Base-by-base conservation (phyloP, 2,888 invertebrate species). In the Eumerus sabulonum region DNA sequence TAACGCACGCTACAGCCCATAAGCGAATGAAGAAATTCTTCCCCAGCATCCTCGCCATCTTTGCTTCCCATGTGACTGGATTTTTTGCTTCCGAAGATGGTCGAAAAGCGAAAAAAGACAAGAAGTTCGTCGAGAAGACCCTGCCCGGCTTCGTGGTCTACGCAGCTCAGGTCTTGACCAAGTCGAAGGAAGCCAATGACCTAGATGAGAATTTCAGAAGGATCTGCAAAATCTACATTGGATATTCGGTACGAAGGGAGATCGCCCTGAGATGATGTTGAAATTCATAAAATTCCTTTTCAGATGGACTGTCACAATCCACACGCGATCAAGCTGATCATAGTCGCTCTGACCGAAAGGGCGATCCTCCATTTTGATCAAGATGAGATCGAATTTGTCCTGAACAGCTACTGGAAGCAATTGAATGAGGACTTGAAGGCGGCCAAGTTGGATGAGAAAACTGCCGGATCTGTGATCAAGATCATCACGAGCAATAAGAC, bases 211-310 rank as follows among this genome's bases (percentile, higher is more conserved):
- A 85, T 38, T 86, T 88, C 56, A 82, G 86, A 1, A 85, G 86
- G 18, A 85, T 88, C 4, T 87, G 85, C 72, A 88, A 88, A 76
- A 87, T 88, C 53, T 89, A 86, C 71, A 86, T 89, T 53, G 86
- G 86, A 9, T 84, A 88, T 72, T 87, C 88, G 83, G 88, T 88
- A 82, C 7, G 27, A 27, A 27, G 27, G 7, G 3, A 2, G 7
- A 27, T 7, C 7, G 7, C 7, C 7, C 27, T 4, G 2, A 7
- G 27, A 2, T 4, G 3, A 7, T 27, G 7, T 27, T 2, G 27
- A 4, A 2, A 7, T 4, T 27, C 27, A 27, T 7, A 9, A 35
- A 7, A 13, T 70, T 50, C 4, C 1, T 9, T n/a, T 42, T 19
- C 38, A 88, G 88, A 84, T 88, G 11, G 84, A 88, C 57, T 88